Evolutionary conservation across 2,113 vertebrate species (phyloP), one percentile per base, ranked within the genome.

Genomic region (Perca flavescens): DNA sequence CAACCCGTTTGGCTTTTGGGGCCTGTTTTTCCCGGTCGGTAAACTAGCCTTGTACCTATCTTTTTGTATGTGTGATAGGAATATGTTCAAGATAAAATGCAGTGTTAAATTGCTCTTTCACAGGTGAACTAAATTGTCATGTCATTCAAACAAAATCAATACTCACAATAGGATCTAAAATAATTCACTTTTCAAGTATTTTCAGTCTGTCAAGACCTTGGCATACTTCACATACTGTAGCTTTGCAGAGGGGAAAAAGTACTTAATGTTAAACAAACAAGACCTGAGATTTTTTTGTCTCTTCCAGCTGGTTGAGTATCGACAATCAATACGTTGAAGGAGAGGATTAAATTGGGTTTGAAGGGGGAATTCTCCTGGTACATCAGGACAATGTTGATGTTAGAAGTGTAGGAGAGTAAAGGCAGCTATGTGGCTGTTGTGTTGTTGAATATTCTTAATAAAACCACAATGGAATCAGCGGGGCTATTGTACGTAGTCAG

Each of bases 181-280:
- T 10, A 22, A 31, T 34, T 31, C 31, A 31, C 31, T 36, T 40
- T 40, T 40, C 8, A 40, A 40, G 36, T 40, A 25, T 12, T 57
- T 36, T 50, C 56, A 31, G 16, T 15, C 0, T 3, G 17, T 43
- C 2, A 6, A n/a, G 14, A 21, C 17, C 9, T 11, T n/a, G 74
- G n/a, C 17, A 6, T 6, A 7, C n/a, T 22, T 22, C 9, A 67
- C 67, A 57, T 2, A 17, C 14, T 22, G 21, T 19, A 12, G 28
- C 40, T 64, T 53, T 72, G 74, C 74, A 69, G 71, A 3, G 10
- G 40, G 40, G 22, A 61, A 62, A 73, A 72, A 54, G 40, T 11
- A 61, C 46, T 75, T 62, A 36, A 70, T 74, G 40, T 80, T 63
- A 67, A 78, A 86, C 76, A 76, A 75, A 61, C 74, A 53, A 62